Base-by-base conservation (phyloP, 2,113 vertebrate genomes). In the Theristicus caerulescens region DNA sequence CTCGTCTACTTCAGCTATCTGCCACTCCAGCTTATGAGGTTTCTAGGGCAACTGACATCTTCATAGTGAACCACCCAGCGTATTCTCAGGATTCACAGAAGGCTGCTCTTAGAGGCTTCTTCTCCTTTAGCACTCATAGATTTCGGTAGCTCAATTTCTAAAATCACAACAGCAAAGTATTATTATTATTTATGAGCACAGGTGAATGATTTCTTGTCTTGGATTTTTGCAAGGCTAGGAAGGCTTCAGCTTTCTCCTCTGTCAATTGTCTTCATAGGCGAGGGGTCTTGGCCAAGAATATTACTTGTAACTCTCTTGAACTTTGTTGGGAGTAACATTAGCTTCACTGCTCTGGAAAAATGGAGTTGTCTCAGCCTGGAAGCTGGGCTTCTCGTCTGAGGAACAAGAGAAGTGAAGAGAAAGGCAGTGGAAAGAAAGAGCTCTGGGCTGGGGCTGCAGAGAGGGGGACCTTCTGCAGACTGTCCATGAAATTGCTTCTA, bases 31-130 rank as follows among this genome's bases (percentile, higher is more conserved):
- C 26, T 82, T 93, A 81, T 74, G 54, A 91, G 46, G 85, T 96
- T 97, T 96, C 94, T 96, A 95, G 91, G 86, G 92, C 92, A 96
- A 95, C 93, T 91, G 90, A 77, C 72, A 31, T 86, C 65, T 86
- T 94, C 34, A 44, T 8, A 69, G 44, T 36, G 52, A 93, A 59
- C 47, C 15, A 84, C 44, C 49, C 55, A 40, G 19, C 1, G 0
- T 38, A 55, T 65, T 70, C 62, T 70, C 66, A 59, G 57, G n/a
- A 55, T 86, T 88, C 52, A 49, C 2, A 67, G 66, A 69, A 82
- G 46, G 40, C 58, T 95, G 81, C 49, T 84, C 16, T 36, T 67
- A 47, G 17, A 18, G 19, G 31, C 21, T 88, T 9, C 76, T 78
- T 90, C 90, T 81, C 69, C 76, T 81, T 90, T 55, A 85, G 10